Base-by-base conservation (phyloP, 2,888 invertebrate genomes). In the Portevinia maculata region DNA sequence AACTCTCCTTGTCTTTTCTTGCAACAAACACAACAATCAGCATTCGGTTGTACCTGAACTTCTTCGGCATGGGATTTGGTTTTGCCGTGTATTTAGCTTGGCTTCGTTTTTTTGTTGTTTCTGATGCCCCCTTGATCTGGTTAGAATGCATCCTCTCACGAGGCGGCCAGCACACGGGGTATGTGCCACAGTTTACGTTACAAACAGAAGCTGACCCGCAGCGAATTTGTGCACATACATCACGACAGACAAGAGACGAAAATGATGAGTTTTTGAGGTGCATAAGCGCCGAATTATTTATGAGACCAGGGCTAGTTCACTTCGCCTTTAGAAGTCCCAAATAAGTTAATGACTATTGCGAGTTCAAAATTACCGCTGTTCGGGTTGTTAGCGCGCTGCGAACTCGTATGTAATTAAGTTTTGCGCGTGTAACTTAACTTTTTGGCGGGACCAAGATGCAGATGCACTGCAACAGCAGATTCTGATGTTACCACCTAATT, bases 281-380 rank as follows among this genome's bases (percentile, higher is more conserved):
- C 44, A 52, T 44, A 73, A 73, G 73, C 79, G 79, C 73, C 79
- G 53, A 79, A 79, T 79, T 73, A 79, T 79, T 79, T 79, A 78
- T 73, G 78, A 73, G 64, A 44, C 64, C 73, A 55, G 34, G n/a
- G 57, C 71, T 65, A 78, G 76, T 78, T 78, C 62, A 71, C 24
- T 28, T 52, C 52, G 69, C 37, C 41, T 24, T 24, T 30, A 28
- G 46, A 39, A 52, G 62, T 32, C 57, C 64, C 71, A 71, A 64
- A 71, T 73, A 65, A 44, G 52, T 59, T 65, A 78, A 79, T 65
- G 52, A 73, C 65, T 46, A 11, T 48, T 15, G 24, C n/a, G 28
- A 39, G 19, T 52, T 34, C 37, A 28, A 52, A 48, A 24, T 55
- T 21, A 55, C 46, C 17, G 57, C 57, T 28, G 46, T 24, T 70